phyloP scores from a whole-genome alignment of 2,797 vertebrate species.

The Lutjanus campechanus region DNA sequence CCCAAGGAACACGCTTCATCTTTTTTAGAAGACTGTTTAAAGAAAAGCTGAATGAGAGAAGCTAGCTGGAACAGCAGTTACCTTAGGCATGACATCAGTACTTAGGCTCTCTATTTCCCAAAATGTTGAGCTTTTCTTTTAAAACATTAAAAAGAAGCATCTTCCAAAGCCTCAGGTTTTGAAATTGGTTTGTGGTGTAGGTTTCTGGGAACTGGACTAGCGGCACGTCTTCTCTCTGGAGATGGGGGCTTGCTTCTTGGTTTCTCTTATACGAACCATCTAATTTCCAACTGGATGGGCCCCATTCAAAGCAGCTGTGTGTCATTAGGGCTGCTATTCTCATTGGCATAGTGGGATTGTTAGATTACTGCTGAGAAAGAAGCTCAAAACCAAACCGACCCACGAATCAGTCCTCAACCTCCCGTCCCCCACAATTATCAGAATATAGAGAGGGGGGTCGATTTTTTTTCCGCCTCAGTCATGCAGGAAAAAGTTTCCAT shows the following conservation, averaged over 20 bases:
- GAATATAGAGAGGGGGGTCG: slow-evolving; percentile 34
- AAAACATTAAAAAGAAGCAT: slow-evolving; percentile 40
- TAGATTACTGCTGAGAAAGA: slow-evolving; percentile 67
- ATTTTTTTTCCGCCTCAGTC: slow-evolving; percentile 46
- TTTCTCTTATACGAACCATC: slow-evolving; percentile 63
- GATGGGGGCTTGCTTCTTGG: slow-evolving; percentile 50
- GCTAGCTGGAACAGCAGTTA: background rate
- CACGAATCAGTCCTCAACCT: slow-evolving; percentile 62
- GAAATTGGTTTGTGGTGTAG: slow-evolving; percentile 60
- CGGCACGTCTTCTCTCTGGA: slow-evolving; percentile 47
- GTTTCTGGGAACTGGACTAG: slow-evolving; percentile 71
- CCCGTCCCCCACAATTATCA: slow-evolving; percentile 71
- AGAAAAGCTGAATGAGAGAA: slow-evolving; percentile 6
- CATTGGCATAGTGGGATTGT: slow-evolving; percentile 68
- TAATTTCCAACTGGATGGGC: slow-evolving; percentile 74
- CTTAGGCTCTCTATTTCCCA: slow-evolving; percentile 15
- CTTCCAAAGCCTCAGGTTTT: slow-evolving; percentile 53
- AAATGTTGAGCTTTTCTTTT: slow-evolving; percentile 29
- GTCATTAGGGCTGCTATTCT: slow-evolving; percentile 73
- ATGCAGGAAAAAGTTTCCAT: slow-evolving; percentile 79
- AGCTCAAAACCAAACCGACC: slow-evolving; percentile 60
- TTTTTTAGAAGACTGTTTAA: background rate
- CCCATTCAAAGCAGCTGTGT: slow-evolving; percentile 81
- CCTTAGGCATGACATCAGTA: slow-evolving; percentile 5
- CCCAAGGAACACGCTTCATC: background rate